Base-by-base conservation (phyloP, 1,140 invertebrate species). In the Nephila pilipes region DNA sequence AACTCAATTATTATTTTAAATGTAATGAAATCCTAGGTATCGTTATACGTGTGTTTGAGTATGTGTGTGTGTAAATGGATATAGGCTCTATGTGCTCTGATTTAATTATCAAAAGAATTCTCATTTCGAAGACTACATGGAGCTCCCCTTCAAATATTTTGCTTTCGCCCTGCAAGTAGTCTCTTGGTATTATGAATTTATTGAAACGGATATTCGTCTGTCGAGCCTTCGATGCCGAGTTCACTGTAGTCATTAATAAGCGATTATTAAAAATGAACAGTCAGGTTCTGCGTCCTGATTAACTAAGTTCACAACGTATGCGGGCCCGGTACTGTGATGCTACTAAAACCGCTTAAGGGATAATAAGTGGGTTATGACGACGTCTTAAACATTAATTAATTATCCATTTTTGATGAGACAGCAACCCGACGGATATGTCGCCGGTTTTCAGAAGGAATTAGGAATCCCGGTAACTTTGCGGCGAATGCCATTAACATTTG, bases 361-460 rank as follows among this genome's bases (percentile, higher is more conserved):
- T 91, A 91, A 91, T 85, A 91, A 85, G 90, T 38, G 87, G 46
- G 87, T 57, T 79, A 91, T 63, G 54, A 20, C 36, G 55, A 25
- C 75, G 90, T 91, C 90, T 91, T 91, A 85, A 91, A 91, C 90
- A 91, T 91, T 91, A 91, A 91, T 91, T 91, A 91, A 85, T 85
- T 46, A 63, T 83, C 57, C 57, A 90, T 90, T 90, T 90, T 90
- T 90, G 55, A 90, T 90, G 89, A 83, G 89, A 25, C 46, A n/a
- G 80, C 20, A 29, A 55, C 80, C 20, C 36, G 80, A n/a, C 32
- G 89, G 69, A 88, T 63, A 38, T 32, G 79, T 60, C 16, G 75
- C 60, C 60, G 29, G 5, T 29, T 81, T 79, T 58, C 57, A 80
- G 75, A 81, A 90, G 88, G 60, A 81, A 90, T 81, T 60, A 46